Evolutionary conservation across 2,797 vertebrate genomes (phyloP).

Genomic region (Squalus acanthias): DNA sequence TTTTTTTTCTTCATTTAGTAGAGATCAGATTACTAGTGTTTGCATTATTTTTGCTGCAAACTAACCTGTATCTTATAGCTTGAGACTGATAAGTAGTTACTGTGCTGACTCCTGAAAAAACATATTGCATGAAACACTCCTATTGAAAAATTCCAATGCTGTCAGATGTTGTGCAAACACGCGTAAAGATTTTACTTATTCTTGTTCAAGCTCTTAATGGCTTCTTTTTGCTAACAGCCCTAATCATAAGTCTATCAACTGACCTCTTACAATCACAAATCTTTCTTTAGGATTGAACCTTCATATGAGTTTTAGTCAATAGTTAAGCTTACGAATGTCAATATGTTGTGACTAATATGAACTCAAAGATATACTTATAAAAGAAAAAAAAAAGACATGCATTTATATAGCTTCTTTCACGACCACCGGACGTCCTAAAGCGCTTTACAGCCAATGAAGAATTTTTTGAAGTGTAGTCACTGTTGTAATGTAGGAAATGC

Average conservation of each 20-base stretch:
- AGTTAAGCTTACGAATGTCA: not conserved
- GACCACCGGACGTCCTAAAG: too few species aligned
- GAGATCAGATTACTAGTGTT: not conserved
- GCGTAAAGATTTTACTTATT: not conserved
- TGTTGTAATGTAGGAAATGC: too few species aligned
- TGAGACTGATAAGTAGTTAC: not conserved
- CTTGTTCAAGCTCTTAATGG: not conserved
- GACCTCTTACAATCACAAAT: not conserved
- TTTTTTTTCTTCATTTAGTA: not conserved
- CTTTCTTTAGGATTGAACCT: not conserved
- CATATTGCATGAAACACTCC: not conserved
- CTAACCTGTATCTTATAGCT: not conserved
- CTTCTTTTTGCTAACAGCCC: not conserved
- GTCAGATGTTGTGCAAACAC: not conserved
- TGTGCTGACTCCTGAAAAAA: not conserved
- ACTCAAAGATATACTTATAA: not conserved
- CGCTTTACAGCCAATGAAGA: too few species aligned
- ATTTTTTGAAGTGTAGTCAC: too few species aligned
- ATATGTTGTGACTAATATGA: not conserved
- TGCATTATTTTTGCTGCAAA: not conserved
- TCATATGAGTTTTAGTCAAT: not conserved
- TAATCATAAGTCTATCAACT: not conserved
- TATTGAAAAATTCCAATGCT: not conserved
- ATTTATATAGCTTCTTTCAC: too few species aligned
- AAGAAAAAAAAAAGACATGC: too few species aligned